These are phyloP conservation scores for Erpetoichthys calabaricus DNA, from an alignment of 2,797 vertebrate species.

Conservation along the genomic window DNA sequence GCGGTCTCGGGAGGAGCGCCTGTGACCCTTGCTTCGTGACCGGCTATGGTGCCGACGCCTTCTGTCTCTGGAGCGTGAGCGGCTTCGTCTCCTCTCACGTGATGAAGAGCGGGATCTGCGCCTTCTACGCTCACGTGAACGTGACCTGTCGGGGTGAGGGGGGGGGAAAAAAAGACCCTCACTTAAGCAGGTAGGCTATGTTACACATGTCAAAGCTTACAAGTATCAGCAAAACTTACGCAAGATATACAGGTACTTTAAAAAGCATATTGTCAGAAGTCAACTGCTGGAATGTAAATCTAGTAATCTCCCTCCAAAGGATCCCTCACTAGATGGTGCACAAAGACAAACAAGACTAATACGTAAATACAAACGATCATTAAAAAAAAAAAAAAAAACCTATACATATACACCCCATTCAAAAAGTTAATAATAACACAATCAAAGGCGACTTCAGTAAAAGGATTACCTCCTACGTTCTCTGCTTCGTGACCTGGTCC, in stretches of 20 bases:
- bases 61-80: conserved; percentile 63
- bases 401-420: no score
- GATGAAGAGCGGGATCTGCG: conserved; percentile 56
- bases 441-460: background rate
- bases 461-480: conserved; percentile 68
- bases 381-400: no score
- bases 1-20: conserved; percentile 57
- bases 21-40: conserved; percentile 70
- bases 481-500: conserved; percentile 76
- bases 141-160: conserved; percentile 43
- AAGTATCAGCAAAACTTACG: background rate
- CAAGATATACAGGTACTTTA: background rate
- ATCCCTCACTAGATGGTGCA: no score
- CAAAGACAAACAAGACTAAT: no score
- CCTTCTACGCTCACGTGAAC: conserved; percentile 71
- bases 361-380: no score
- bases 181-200: background rate
- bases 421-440: no score
- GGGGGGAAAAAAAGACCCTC: background rate
- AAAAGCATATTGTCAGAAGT: no score
- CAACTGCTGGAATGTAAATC: no score
- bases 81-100: conserved; percentile 55
- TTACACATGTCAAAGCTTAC: background rate
- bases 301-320: no score
- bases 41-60: conserved; percentile 63